These are phyloP conservation scores for Chiloscyllium plagiosum DNA, from an alignment of 2,113 vertebrate species.

Conservation along the genomic window DNA sequence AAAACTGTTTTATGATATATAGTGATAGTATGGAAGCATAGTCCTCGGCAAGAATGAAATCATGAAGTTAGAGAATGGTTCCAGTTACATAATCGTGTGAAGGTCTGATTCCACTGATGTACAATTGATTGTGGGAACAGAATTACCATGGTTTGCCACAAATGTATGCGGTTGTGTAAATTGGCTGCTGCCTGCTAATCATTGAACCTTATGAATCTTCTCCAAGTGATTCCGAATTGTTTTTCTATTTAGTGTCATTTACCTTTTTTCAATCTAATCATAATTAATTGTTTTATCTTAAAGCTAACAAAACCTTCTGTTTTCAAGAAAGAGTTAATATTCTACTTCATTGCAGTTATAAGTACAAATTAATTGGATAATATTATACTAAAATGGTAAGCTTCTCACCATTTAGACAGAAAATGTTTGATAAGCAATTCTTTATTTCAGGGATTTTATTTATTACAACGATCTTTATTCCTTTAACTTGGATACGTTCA, in stretches of 20 bases:
- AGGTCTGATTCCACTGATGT: background rate
- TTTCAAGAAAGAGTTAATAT: background rate
- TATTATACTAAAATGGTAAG: background rate
- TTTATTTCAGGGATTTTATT: constrained; percentile 75
- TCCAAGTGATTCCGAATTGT: background rate
- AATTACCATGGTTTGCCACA: background rate
- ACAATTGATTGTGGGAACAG: background rate
- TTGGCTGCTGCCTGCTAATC: no score
- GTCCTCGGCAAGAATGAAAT: background rate
- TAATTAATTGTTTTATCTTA: background rate
- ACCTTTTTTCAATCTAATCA: background rate
- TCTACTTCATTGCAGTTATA: background rate
- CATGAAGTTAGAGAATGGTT: background rate
- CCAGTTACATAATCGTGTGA: background rate
- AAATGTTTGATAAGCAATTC: background rate
- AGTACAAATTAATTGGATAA: background rate
- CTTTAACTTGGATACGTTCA: constrained; percentile 83
- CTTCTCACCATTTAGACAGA: background rate
- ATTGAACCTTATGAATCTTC: background rate
- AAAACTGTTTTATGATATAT: background rate
- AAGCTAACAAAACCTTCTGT: background rate
- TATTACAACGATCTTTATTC: constrained; percentile 82
- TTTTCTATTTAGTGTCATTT: no score
- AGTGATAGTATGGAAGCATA: background rate
- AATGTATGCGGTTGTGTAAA: background rate